These are phyloP conservation scores for Opisthocomus hoazin DNA, from an alignment of 2,113 vertebrate species.

Conservation along the genomic window DNA sequence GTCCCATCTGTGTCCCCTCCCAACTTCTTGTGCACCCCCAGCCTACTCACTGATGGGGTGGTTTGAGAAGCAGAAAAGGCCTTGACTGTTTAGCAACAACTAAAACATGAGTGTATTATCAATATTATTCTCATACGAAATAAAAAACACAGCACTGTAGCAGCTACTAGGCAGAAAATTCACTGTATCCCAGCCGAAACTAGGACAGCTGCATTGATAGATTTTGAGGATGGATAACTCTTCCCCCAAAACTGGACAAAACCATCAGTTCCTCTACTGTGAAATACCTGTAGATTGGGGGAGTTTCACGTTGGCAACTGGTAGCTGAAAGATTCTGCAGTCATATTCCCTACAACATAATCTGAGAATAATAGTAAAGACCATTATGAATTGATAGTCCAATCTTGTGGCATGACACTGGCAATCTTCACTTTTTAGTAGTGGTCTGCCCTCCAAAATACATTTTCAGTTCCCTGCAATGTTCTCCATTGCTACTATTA, in stretches of 20 bases:
- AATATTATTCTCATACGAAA: too few relatives aligned
- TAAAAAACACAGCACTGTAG: too few relatives aligned
- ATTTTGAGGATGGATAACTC: background rate
- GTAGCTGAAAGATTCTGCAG: background rate
- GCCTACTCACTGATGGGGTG: too few relatives aligned
- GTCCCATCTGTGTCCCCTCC: too few relatives aligned
- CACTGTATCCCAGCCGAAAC: too few relatives aligned
- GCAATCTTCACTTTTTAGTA: background rate
- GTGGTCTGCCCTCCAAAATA: background rate
- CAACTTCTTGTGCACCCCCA: too few relatives aligned
- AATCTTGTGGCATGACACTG: background rate
- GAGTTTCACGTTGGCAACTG: background rate
- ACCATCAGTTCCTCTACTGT: background rate
- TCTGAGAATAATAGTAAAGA: background rate
- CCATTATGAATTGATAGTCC: accelerated
- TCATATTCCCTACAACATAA: background rate
- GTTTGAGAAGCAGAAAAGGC: too few relatives aligned
- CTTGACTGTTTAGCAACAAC: too few relatives aligned
- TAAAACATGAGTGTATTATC: too few relatives aligned
- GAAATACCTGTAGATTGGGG: background rate
- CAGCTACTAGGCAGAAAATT: too few relatives aligned
- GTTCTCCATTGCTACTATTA: background rate
- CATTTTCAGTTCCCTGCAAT: background rate
- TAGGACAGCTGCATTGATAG: background rate
- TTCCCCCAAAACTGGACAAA: background rate